Evolutionary conservation across 2,797 vertebrate genomes (phyloP).

Genomic region (Microtus californicus): DNA sequence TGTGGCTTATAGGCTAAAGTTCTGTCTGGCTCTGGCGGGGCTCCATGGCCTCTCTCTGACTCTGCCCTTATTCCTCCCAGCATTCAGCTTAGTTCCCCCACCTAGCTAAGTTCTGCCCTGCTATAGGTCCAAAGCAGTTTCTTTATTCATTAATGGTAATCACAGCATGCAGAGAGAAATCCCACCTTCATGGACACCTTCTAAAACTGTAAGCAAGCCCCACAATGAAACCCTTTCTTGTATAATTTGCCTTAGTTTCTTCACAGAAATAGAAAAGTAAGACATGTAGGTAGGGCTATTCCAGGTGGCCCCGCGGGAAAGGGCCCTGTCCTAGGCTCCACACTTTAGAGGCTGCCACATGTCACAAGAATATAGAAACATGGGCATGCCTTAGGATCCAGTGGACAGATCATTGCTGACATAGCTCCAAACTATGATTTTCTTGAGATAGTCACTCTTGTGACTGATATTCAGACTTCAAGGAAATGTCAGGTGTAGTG

Average conservation of each 20-base stretch:
- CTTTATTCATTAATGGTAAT: no score
- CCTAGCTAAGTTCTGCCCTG: no score
- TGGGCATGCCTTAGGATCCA: neutral
- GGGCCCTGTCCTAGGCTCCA: neutral
- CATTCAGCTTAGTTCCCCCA: no score
- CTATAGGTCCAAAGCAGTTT: no score
- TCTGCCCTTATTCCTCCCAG: no score
- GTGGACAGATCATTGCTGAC: neutral
- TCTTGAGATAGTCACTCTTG: neutral
- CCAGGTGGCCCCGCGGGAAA: neutral
- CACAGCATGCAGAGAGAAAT: no score
- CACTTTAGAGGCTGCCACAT: neutral
- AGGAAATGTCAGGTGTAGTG: neutral
- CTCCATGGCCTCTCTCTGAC: no score
- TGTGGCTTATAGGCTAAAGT: no score
- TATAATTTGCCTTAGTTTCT: neutral
- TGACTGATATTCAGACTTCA: neutral
- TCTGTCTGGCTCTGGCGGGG: no score
- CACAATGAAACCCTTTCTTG: neutral
- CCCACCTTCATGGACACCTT: neutral
- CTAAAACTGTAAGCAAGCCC: neutral
- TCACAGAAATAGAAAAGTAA: neutral
- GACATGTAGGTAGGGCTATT: neutral
- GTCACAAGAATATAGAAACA: neutral
- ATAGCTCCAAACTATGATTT: neutral